Conservation (phyloP, 1,140 invertebrate species). For the Brachionus manjavacas region DNA sequence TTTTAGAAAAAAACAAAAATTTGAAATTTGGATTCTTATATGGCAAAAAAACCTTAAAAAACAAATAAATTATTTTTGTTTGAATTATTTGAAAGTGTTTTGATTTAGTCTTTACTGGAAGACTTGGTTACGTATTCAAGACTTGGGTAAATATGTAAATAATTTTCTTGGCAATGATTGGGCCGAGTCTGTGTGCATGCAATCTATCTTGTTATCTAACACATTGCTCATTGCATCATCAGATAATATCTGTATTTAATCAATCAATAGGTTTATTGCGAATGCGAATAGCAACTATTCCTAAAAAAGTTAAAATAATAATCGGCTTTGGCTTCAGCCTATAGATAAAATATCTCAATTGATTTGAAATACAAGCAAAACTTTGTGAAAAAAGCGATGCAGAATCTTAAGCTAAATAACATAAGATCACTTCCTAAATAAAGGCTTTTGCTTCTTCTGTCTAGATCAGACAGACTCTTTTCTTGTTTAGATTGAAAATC, state of each 20-base stretch:
- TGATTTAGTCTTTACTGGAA: neutral
- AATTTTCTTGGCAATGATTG: neutral
- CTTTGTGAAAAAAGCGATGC: neutral
- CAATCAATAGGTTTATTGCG: slow-evolving; percentile 8
- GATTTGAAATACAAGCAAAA: slow-evolving; percentile 5
- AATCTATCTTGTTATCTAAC: neutral
- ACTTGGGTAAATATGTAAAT: neutral
- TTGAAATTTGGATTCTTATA: neutral
- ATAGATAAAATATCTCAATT: slow-evolving; percentile 24
- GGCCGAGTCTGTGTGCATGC: neutral
- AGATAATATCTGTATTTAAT: slow-evolving; percentile 38
- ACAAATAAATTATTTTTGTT: neutral
- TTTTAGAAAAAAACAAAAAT: neutral
- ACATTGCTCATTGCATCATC: neutral
- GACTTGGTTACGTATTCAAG: neutral
- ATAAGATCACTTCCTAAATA: neutral
- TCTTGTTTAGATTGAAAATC: neutral
- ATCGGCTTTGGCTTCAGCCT: neutral
- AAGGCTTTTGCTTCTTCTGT: neutral
- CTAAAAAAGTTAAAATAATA: slow-evolving; percentile 35
- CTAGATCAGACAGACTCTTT: neutral
- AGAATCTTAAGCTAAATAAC: neutral
- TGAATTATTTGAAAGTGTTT: neutral
- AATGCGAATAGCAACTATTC: neutral
- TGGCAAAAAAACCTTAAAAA: neutral